Evolutionary conservation across 2,797 vertebrate species (phyloP).

Genomic region (Sternotherus odoratus): DNA sequence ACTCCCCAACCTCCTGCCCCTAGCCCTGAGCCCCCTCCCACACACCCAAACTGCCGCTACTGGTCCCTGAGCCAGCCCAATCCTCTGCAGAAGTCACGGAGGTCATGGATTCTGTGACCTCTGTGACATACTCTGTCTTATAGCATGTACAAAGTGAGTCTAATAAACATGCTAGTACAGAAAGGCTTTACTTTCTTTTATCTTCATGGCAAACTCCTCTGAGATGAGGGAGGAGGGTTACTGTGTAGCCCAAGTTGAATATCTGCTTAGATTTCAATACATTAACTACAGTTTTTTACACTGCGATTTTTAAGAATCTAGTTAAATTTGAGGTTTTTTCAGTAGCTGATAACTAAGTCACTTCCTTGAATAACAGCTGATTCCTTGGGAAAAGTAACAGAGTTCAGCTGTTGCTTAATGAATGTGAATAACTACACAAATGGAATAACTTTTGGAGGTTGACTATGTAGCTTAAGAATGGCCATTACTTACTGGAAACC

Average conservation of each 20-base stretch:
- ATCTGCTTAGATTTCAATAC: too few species aligned
- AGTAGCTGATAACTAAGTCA: neutral
- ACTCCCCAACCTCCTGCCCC: too few species aligned
- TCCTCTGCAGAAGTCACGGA: too few species aligned
- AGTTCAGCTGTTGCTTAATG: neutral
- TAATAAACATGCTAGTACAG: neutral
- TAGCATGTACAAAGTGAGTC: neutral
- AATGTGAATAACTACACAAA: accelerated
- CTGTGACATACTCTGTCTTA: too few species aligned
- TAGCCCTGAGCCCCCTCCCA: too few species aligned
- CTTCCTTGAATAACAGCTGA: neutral
- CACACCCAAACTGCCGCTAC: too few species aligned
- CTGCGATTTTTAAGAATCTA: neutral
- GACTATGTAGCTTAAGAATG: neutral
- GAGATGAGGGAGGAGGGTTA: too few species aligned
- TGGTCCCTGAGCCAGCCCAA: too few species aligned
- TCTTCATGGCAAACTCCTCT: too few species aligned
- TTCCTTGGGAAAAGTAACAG: neutral
- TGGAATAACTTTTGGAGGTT: neutral
- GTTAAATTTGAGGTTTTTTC: neutral
- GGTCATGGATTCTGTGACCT: too few species aligned
- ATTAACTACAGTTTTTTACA: too few species aligned
- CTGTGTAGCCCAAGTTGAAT: too few species aligned
- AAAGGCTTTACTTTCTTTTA: neutral
- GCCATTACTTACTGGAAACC: neutral